These are phyloP conservation scores for Ceraclea dissimilis DNA, from an alignment of 2,888 invertebrate genomes.

Conservation along the genomic window DNA sequence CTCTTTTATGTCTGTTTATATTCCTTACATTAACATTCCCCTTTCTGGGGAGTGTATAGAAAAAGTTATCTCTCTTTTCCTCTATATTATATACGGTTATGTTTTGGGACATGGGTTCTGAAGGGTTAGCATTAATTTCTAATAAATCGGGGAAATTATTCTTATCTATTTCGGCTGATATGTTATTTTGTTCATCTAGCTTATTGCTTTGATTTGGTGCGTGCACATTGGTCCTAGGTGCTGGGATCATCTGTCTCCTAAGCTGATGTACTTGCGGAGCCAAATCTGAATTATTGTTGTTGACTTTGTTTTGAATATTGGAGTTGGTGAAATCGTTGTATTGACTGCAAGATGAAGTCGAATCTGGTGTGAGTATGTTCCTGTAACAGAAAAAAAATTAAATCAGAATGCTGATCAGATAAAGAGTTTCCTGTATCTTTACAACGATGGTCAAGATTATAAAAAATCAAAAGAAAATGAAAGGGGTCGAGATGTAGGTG, in stretches of 20 bases:
- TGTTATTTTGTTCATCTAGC: conserved; percentile 39
- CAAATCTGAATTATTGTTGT: conserved; percentile 34
- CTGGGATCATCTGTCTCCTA: conserved; percentile 10
- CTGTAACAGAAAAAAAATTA: conserved; percentile 32
- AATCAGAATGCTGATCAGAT: background rate
- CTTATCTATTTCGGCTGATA: conserved; percentile 46
- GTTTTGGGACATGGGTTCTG: conserved; percentile 3
- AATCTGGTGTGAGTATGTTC: conserved; percentile 44
- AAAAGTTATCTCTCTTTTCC: conserved; percentile 41
- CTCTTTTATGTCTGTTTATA: conserved; percentile 31
- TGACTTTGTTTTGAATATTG: conserved; percentile 39
- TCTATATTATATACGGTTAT: conserved; percentile 12
- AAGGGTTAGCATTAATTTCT: conserved; percentile 35
- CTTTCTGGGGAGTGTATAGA: conserved; percentile 61
- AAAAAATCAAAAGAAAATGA: background rate
- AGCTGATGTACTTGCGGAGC: conserved; percentile 29
- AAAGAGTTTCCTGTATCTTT: background rate
- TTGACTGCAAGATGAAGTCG: conserved; percentile 49
- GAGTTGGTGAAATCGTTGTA: conserved; percentile 36
- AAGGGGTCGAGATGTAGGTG: background rate
- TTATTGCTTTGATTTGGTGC: conserved; percentile 28
- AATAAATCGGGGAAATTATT: conserved; percentile 52
- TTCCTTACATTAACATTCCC: conserved; percentile 21
- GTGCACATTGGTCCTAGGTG: conserved; percentile 35
- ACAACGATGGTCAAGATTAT: conserved; percentile 1